phyloP scores from a whole-genome alignment of 2,797 vertebrate species.

The Propithecus deckenii region DNA sequence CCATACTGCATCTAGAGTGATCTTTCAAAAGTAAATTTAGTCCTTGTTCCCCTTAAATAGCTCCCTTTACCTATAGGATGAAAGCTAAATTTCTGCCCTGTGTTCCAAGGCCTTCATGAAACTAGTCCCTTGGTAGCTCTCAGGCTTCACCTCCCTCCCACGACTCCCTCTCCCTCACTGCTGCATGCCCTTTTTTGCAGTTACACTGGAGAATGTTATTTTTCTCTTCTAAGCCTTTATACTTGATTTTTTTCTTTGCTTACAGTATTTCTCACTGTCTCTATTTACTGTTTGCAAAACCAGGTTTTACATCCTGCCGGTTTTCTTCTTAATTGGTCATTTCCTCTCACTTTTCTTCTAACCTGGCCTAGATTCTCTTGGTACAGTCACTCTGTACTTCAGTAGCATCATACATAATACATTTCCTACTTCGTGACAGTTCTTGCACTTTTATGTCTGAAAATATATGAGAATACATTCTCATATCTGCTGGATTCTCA shows the following conservation, averaged over 20 bases:
- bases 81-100: not conserved
- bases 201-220: not conserved
- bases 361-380: not conserved
- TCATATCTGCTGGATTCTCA: not conserved
- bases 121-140: not conserved
- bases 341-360: not conserved
- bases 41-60: not conserved
- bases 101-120: not conserved
- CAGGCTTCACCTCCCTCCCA: not conserved
- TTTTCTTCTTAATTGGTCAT: not conserved
- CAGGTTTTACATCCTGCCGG: not conserved
- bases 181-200: not conserved
- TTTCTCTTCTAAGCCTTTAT: not conserved
- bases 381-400: not conserved
- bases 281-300: not conserved
- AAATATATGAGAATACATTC: not conserved
- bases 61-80: not conserved
- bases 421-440: not conserved
- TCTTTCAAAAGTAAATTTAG: not conserved
- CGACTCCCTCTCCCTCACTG: rapidly evolving
- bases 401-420: not conserved
- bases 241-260: not conserved
- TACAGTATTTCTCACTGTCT: not conserved
- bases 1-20: not conserved
- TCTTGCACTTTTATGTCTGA: not conserved